Conservation (phyloP, 2,113 vertebrate species). For the Astatotilapia flaviijosephi region DNA sequence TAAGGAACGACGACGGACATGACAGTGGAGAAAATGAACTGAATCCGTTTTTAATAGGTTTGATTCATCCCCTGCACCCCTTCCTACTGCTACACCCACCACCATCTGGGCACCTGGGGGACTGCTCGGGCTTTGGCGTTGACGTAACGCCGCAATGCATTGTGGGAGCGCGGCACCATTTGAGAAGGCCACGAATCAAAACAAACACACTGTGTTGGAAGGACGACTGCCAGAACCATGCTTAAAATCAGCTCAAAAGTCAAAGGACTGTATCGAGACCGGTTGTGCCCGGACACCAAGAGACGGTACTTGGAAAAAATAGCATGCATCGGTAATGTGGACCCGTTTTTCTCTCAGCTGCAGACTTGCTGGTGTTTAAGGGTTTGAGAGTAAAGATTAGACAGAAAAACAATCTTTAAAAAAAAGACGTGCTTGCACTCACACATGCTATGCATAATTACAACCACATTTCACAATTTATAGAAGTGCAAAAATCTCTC, state of each 20-base stretch:
- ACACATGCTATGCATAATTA: not conserved
- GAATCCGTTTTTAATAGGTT: not conserved
- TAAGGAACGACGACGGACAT: not conserved
- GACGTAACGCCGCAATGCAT: not conserved
- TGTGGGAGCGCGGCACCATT: not conserved
- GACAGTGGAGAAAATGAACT: not conserved
- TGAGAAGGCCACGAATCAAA: not conserved
- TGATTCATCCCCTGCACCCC: not conserved
- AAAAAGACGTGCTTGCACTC: not conserved
- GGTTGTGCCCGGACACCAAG: rapidly evolving
- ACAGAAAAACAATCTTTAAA: not conserved
- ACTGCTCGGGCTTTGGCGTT: rapidly evolving
- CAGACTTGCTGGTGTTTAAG: not conserved
- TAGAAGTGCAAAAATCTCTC: not conserved
- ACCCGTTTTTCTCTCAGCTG: not conserved
- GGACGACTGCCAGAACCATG: not conserved
- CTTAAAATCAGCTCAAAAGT: not conserved
- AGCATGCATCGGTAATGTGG: not conserved
- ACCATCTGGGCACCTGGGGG: not conserved
- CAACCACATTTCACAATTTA: not conserved
- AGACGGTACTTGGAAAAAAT: not conserved
- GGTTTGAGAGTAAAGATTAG: not conserved
- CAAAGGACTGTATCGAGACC: not conserved
- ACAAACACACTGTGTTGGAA: not conserved
- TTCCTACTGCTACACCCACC: not conserved